A percentile compares a stretch with the other conserved stretches of the same genome.
Conservation (phyloP, 1,140 invertebrate genomes). For the Meteorus sp. region DNA sequence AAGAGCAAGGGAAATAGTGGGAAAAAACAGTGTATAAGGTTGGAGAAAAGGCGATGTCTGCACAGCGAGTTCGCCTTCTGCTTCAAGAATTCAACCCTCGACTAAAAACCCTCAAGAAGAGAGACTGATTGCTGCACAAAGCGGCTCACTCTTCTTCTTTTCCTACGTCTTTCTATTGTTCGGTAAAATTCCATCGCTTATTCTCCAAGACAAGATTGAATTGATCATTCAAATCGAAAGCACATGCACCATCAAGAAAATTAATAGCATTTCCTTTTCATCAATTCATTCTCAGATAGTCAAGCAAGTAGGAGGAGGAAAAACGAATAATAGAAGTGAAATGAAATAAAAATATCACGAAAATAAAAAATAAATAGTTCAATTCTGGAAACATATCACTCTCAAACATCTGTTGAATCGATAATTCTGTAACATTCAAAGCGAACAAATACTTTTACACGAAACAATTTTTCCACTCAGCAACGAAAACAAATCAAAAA, state of each 20-base stretch:
- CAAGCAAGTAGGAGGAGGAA: too few species aligned
- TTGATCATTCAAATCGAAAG: conserved; percentile 18
- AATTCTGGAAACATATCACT: too few species aligned
- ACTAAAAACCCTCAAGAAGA: conserved; percentile 8
- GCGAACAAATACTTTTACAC: too few species aligned
- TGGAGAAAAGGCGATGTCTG: neutral
- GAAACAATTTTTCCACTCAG: too few species aligned
- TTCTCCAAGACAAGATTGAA: conserved; percentile 5
- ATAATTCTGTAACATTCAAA: too few species aligned
- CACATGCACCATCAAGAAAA: neutral
- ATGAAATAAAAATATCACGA: too few species aligned
- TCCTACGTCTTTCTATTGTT: conserved; percentile 18
- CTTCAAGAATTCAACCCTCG: conserved; percentile 16
- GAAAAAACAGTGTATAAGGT: too few species aligned
- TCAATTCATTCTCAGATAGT: neutral
- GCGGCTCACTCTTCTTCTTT: conserved; percentile 12
- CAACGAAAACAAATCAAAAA: too few species aligned
- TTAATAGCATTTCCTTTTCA: neutral
- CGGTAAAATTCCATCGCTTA: conserved; percentile 11
- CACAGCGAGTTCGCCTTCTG: conserved; percentile 8
- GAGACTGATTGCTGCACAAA: conserved; percentile 21
- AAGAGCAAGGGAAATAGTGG: too few species aligned
- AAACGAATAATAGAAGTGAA: too few species aligned
- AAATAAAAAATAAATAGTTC: too few species aligned
- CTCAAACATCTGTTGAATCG: too few species aligned